Base-by-base conservation (phyloP, 2,888 invertebrate genomes). In the Eupithecia tripunctaria region DNA sequence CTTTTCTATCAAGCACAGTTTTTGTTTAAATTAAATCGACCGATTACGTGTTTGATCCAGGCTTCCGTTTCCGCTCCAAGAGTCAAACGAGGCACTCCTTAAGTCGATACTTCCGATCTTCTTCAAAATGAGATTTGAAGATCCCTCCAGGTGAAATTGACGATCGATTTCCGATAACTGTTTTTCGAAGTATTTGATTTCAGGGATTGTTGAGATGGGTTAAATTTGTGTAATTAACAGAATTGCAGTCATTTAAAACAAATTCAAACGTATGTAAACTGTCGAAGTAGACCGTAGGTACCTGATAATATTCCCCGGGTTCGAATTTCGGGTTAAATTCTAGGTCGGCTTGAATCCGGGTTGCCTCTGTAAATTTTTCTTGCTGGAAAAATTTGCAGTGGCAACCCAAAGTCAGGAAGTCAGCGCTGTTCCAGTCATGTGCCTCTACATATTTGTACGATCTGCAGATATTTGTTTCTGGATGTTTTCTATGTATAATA, bases 121-220 rank as follows among this genome's bases (percentile, higher is more conserved):
- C 15, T 29, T 60, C 60, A 60, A 60, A 60, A 29, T 29, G n/a
- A 63, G 21, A 32, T 36, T 36, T 32, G 10, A 62, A n/a, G n/a
- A 36, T n/a, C 62, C 4, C 62, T 32, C 32, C 32, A 63, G 32
- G 62, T 63, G 62, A 32, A 36, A 63, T 63, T 63, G 62, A 12
- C 32, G 18, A 63, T 63, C 36, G 62, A 63, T 63, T 63, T 36
- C 21, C 62, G n/a, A 63, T 32, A 63, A 32, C 36, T 32, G 62
- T 27, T 29, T 60, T 36, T n/a, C 36, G n/a, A 10, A n/a, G 62
- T 62, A 62, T 32, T 62, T 32, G 8, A 62, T 36, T 21, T 18
- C 18, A 12, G 8, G 62, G 10, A 32, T 63, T 36, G n/a, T 32
- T 36, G 62, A 36, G 56, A 56, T 56, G 25, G 56, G 12, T 56